Base-by-base conservation (phyloP, 2,113 vertebrate genomes). In the Pituophis catenifer region DNA sequence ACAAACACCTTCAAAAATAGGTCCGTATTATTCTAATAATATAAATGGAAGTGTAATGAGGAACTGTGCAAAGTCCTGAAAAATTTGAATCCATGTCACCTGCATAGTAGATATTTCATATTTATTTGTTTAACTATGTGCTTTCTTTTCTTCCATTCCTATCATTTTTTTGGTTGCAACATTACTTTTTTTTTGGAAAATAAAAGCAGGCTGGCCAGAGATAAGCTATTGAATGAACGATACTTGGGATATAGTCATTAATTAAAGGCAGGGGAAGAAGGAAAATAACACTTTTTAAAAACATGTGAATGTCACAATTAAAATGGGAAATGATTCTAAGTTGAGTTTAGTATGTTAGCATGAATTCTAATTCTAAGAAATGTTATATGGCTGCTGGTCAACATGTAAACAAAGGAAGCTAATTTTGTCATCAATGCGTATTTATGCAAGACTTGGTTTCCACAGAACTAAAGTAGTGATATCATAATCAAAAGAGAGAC, bases 381-480 rank as follows among this genome's bases (percentile, higher is more conserved):
- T 90, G 65, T 10, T 15, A 3, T 89, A 94, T 13, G 29, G 24
- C 23, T 33, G 7, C 24, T 21, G n/a, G 29, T 44, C 70, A 93
- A 91, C 15, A 89, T 44, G 86, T 19, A 53, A 93, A 87, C 24
- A 91, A 88, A 91, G 38, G 1, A 58, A 93, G 1, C 86, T 95
- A n/a, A 5, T 86, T 87, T 85, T 90, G 19, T 52, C 26, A 38
- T 75, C 23, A 90, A 8, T 5, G 0, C 52, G 3, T 17, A 33
- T 48, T 62, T 86, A 48, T 62, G 11, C 33, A 91, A 1, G 7
- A 65, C 24, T 2, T 75, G 86, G 17, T 88, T 65, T 90, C 58
- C 59, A 0, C 93, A 11, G 19, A 44, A 81, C 11, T 89, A 91
- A 53, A 11, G 85, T 21, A 44, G 26, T 81, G 59, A 89, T 90